These are phyloP conservation scores for Dryadula phaetusa DNA, from an alignment of 2,888 invertebrate genomes.

Conservation along the genomic window DNA sequence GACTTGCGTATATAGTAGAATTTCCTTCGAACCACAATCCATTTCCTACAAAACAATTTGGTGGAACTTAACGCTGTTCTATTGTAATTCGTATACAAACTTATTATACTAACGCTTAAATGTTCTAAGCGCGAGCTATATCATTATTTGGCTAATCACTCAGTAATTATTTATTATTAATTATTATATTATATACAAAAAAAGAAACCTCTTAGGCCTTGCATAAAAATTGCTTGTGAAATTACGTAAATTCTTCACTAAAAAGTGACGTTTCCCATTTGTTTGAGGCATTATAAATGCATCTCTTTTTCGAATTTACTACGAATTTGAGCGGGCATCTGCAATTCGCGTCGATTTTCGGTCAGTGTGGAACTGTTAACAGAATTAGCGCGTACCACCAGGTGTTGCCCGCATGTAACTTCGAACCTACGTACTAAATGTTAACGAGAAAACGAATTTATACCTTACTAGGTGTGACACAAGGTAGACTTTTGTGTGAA, in stretches of 20 bases:
- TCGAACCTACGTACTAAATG: slow-evolving; percentile 19
- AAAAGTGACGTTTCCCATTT: neutral
- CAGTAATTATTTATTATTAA: too few species aligned
- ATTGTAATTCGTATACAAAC: too few species aligned
- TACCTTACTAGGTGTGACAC: neutral
- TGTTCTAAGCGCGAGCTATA: too few species aligned
- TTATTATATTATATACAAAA: too few species aligned
- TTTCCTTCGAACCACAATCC: too few species aligned
- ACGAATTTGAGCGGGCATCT: slow-evolving; percentile 7
- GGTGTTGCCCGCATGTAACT: slow-evolving; percentile 38
- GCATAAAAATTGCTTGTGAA: neutral
- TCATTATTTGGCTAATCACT: too few species aligned
- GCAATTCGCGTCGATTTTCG: slow-evolving; percentile 40
- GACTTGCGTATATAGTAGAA: too few species aligned
- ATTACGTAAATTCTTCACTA: neutral
- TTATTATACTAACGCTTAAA: too few species aligned
- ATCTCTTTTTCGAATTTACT: slow-evolving; percentile 32
- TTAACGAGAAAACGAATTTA: slow-evolving; percentile 2
- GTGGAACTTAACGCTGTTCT: too few species aligned
- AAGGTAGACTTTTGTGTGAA: slow-evolving; percentile 15
- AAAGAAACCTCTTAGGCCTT: too few species aligned
- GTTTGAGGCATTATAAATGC: neutral
- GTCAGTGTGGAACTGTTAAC: slow-evolving; percentile 44
- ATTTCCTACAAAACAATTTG: too few species aligned
- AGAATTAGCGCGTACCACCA: slow-evolving; percentile 51